Evolutionary conservation across 2,113 vertebrate species (phyloP), one percentile per base, ranked within the genome.

Genomic region (Sus scrofa): DNA sequence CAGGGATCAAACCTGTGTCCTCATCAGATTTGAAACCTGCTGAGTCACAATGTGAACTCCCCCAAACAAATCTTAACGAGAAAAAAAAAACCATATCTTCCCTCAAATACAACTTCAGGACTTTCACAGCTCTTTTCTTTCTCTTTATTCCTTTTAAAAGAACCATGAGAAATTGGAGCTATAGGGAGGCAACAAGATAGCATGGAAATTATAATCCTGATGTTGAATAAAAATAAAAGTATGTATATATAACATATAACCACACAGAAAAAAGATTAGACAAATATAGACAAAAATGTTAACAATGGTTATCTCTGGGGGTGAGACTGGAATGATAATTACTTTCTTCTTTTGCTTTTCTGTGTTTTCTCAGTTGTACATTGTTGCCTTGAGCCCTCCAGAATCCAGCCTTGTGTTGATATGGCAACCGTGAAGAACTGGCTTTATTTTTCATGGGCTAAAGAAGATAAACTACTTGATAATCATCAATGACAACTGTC

Each of bases 221-320:
- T 78, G 82, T 93, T 84, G 60, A 95, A 12, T 95, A 73, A 96
- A 92, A 94, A 86, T 91, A 92, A 79, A 62, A 62, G 74, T 39
- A n/a, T 52, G 19, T 34, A 14, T 20, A 50, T 37, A 91, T n/a
- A 27, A 65, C 7, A 32, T 65, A 85, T 24, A 91, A 91, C 86
- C 65, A 65, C 54, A 78, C 1, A 52, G 60, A 44, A 78, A 87
- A 93, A 95, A 58, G 39, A 95, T 63, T 68, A 60, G 74, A 93
- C 95, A 97, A 93, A 63, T 71, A 68, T 0, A 87, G 44, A 52
- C 30, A 62, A 74, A 85, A 86, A 75, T 67, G 20, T 68, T 96
- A 88, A 52, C 88, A 77, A 68, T 84, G 24, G 39, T 82, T 83
- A 71, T 84, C 34, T 84, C 56, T 58, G 20, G 52, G 30, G 6